phyloP scores from a whole-genome alignment of 2,888 invertebrate genomes.

The Druceiella hillmani region DNA sequence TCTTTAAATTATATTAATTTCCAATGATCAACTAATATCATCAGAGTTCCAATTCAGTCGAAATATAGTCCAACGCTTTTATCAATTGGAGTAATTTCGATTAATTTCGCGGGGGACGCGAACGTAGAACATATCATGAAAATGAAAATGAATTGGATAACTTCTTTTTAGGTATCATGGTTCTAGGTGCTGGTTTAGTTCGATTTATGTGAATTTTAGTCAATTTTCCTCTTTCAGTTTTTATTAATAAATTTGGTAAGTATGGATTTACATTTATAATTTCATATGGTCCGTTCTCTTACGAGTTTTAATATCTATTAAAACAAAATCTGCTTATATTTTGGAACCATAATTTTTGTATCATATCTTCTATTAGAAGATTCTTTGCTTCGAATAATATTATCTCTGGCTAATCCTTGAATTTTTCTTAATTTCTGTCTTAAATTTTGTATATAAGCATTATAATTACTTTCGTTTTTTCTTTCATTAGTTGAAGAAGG shows the following conservation, averaged over 20 bases:
- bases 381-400: constrained; percentile 20
- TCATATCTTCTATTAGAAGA: constrained; percentile 19
- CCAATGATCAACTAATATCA: constrained; percentile 11
- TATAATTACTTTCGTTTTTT: constrained; percentile 20
- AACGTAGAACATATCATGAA: neutral
- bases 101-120: neutral
- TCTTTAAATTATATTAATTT: constrained; percentile 14
- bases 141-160: too few species aligned
- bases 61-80: constrained; percentile 14
- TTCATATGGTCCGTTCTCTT: constrained; percentile 18
- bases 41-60: constrained; percentile 11
- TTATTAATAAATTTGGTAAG: constrained; percentile 14
- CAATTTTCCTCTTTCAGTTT: constrained; percentile 13
- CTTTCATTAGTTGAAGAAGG: constrained; percentile 18
- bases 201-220: constrained; percentile 15
- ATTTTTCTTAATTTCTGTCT: constrained; percentile 21
- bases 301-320: constrained; percentile 13
- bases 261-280: constrained; percentile 14
- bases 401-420: constrained; percentile 18
- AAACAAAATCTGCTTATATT: constrained; percentile 18
- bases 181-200: constrained; percentile 12
- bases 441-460: constrained; percentile 21
- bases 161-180: too few species aligned
- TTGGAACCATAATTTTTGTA: constrained; percentile 7
- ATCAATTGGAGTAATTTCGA: constrained; percentile 3